Evolutionary conservation across 1,140 invertebrate species (phyloP), one percentile per base, ranked within the genome.

Genomic region (Goniozus legneri): DNA sequence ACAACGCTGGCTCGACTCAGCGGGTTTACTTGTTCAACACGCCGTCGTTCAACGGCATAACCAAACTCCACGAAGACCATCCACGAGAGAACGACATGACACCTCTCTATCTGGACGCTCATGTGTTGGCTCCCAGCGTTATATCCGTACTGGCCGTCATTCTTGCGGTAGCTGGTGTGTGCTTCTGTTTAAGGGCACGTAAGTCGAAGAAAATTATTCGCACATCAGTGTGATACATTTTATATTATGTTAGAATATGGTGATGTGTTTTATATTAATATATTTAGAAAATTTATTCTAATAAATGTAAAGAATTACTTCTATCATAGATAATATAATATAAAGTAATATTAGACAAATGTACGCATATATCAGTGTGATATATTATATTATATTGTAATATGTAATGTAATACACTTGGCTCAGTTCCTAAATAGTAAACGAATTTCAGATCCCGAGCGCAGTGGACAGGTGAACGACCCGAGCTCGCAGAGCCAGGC

Each of bases 1-100:
- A 87, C 65, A 83, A 84, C 61, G 85, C 86, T 7, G 87, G 87
- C 2, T 81, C 81, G 20, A 84, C 82, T 14, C 79, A 82, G 31
- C 79, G 78, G 42, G 79, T 84, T 51, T 85, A 85, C 58, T 71
- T 78, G 51, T 85, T 88, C 67, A 79, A 76, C 24, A 88, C 86
- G 8, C 71, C 83, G 30, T 76, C 73, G 47, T 62, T 72, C 47
- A 68, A 60, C 44, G 83, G 83, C 48, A 79, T 56, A 34, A 69
- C 64, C 47, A 62, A 62, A 39, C 63, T 71, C 52, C 68, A 71
- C 49, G 65, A 68, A 32, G 61, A 67, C 32, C 69, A 68, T 31
- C 45, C 66, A 32, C 68, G 69, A 34, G 63, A 68, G 48, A 60
- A 62, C 30, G 62, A 72, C 47, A 64, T 59, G 44, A 64, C 64